phyloP scores from a whole-genome alignment of 1,140 invertebrate genomes.

The Andricus grossulariae region DNA sequence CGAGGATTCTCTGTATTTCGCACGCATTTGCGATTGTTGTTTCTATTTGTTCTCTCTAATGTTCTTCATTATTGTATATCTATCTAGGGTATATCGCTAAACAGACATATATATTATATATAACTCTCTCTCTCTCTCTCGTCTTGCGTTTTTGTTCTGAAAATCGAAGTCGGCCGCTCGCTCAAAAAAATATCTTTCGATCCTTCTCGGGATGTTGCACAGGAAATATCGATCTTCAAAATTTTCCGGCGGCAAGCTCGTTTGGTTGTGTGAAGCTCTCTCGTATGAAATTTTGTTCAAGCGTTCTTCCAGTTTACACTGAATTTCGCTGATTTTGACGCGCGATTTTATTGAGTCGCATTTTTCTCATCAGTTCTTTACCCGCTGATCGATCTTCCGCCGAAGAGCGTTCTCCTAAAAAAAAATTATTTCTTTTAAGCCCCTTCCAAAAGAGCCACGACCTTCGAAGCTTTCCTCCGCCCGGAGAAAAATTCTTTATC shows the following conservation, averaged over 20 bases:
- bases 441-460: conserved; percentile 20
- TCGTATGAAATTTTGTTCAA: conserved; percentile 6
- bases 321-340: conserved; percentile 1
- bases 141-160: conserved; percentile 21
- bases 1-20: conserved; percentile 47
- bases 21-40: conserved; percentile 50
- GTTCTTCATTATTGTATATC: conserved; percentile 22
- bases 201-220: too few species aligned
- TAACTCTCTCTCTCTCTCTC: conserved; percentile 47
- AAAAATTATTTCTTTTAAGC: background rate
- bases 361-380: conserved; percentile 13
- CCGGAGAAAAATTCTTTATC: background rate
- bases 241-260: background rate
- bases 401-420: conserved; percentile 11
- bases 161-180: too few species aligned
- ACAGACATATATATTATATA: conserved; percentile 46
- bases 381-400: conserved; percentile 11
- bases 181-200: too few species aligned
- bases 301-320: conserved; percentile 18
- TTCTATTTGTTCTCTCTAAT: conserved; percentile 53
- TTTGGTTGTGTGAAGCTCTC: conserved; percentile 16
- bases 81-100: conserved; percentile 36
- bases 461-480: background rate
- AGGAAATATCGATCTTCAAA: too few species aligned
- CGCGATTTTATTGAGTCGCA: conserved; percentile 26